phyloP scores from a whole-genome alignment of 2,888 invertebrate genomes.

The Acrobasis consociella region DNA sequence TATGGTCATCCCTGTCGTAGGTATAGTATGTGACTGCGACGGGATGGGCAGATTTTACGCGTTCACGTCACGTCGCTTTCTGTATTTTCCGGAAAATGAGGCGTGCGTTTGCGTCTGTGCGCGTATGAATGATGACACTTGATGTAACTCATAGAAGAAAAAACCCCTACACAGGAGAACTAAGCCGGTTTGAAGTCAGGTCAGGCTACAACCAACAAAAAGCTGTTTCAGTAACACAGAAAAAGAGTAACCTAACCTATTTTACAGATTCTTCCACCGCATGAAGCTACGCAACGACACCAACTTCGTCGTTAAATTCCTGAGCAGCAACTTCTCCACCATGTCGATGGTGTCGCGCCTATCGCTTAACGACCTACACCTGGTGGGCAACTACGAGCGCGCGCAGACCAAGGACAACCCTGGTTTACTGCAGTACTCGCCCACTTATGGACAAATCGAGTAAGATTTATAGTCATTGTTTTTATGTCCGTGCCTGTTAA shows the following conservation, averaged over 20 bases:
- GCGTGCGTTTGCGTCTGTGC: no score
- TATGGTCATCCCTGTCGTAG: no score
- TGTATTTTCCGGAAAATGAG: no score
- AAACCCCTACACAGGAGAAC: no score
- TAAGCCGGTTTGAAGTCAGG: no score
- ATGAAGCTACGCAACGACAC: constrained; percentile 69
- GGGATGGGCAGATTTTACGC: no score
- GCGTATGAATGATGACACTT: no score
- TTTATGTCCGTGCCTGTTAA: not conserved
- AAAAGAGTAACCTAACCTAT: not conserved
- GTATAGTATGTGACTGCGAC: no score
- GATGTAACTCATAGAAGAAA: no score
- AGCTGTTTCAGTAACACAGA: no score
- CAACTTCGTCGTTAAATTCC: constrained; percentile 46
- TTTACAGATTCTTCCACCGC: constrained; percentile 65
- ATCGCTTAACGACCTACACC: constrained; percentile 58
- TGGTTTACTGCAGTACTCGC: constrained; percentile 49
- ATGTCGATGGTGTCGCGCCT: constrained; percentile 48
- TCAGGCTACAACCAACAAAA: no score
- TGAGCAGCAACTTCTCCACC: constrained; percentile 50
- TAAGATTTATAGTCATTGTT: constrained; percentile 43
- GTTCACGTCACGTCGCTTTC: no score
- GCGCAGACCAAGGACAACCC: constrained; percentile 43
- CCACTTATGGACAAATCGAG: constrained; percentile 60
- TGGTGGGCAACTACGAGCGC: constrained; percentile 61